Percentiles rank a stretch among this genome's conserved stretches.
Conservation (phyloP, 2,888 invertebrate genomes). For the Eutolmus rufibarbis region DNA sequence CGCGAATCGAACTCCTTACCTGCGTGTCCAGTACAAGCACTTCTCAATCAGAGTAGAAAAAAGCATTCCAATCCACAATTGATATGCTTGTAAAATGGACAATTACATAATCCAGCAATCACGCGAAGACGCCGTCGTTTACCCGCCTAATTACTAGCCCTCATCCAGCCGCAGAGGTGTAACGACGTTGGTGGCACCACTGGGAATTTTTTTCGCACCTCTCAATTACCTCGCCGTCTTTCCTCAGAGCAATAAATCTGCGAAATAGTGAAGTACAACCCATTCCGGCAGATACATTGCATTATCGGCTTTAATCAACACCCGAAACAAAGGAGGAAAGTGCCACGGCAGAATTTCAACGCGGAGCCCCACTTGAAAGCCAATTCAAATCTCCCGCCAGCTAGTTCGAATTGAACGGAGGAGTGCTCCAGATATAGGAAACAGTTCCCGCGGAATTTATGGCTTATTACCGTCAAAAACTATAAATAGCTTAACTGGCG, state of each 20-base stretch:
- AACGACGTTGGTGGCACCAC: neutral
- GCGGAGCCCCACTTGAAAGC: neutral
- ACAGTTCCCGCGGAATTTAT: slow-evolving; percentile 9
- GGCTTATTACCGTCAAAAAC: neutral
- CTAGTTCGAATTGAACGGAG: neutral
- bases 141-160: neutral
- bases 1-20: neutral
- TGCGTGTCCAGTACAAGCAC: neutral
- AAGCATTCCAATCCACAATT: neutral
- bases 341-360: neutral
- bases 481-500: slow-evolving; percentile 3
- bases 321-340: slow-evolving; percentile 13
- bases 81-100: slow-evolving; percentile 1
- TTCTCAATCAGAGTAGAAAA: neutral
- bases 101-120: slow-evolving; percentile 1
- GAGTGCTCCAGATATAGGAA: neutral
- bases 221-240: neutral
- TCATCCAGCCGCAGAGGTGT: neutral
- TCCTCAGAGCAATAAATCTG: neutral
- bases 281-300: neutral
- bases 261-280: neutral
- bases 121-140: neutral
- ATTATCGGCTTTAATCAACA: slow-evolving; percentile 21
- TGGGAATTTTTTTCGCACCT: neutral
- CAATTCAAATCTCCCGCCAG: neutral